Evolutionary conservation across 1,140 invertebrate species (phyloP), one percentile per base, ranked within the genome.

Genomic region (Pollicipes pollicipes): DNA sequence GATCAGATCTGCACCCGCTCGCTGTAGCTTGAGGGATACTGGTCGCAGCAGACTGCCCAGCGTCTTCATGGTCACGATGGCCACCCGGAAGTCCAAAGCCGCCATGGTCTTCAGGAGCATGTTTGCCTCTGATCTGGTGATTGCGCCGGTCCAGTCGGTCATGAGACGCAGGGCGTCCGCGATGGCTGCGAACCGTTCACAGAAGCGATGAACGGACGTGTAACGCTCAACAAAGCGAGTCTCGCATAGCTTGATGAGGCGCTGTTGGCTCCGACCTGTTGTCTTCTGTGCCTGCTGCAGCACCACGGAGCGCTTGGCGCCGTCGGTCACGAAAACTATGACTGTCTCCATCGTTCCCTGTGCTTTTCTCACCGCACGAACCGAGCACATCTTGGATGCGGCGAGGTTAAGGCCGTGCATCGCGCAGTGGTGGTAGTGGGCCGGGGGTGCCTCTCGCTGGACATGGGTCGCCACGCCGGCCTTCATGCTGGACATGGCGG

Each of bases 371-470:
- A 58, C 45, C 45, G 45, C 45, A 10, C 45, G 45, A 13, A 69
- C 69, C 8, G 28, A 16, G 16, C 69, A 3, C 31, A 69, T 35
- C 28, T 17, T 30, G 13, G 69, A 69, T 17, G 69, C 21, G 17
- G 69, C 69, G 29, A 69, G 69, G 31, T 69, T 69, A 6, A 69
- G 69, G 28, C 29, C 69, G 69, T 69, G 69, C 69, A 69, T 69
- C 1, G 69, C 69, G 26, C 69, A 69, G 31, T 69, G 69, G 69
- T 13, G 3, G 69, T 69, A 69, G 69, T 69, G 69, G 13, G 69
- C 69, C 16, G 17, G 16, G 13, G 69, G 69, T 13, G 29, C 29
- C 28, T 45, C 69, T 35, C 27, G 4, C 29, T 8, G 69, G 16
- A 69, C 69, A 4, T 35, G 29, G 13, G 69, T 16, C 28, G 69